Conservation (phyloP, 2,797 vertebrate species). For the Lagorchestes hirsutus region DNA sequence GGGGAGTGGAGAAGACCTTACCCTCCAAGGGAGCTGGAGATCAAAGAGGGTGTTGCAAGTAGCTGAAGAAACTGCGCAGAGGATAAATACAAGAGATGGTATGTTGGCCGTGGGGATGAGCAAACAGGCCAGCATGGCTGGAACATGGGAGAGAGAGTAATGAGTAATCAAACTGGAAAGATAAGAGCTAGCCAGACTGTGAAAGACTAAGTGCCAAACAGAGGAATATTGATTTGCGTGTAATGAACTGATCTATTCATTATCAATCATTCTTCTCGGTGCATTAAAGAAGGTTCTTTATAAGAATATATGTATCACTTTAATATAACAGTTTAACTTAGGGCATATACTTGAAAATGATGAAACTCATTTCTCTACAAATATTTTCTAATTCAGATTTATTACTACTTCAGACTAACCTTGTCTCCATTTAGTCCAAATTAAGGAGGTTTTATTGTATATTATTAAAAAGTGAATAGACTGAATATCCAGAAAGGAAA, state of each 20-base stretch:
- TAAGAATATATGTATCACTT: neutral
- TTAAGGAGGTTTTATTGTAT: neutral
- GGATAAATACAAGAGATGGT: neutral
- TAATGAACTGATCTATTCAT: neutral
- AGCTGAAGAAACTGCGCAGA: neutral
- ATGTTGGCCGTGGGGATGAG: neutral
- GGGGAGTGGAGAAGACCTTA: neutral
- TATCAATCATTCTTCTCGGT: neutral
- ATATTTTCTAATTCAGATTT: neutral
- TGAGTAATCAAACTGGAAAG: neutral
- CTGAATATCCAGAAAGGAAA: neutral
- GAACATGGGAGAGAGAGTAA: neutral
- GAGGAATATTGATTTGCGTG: neutral
- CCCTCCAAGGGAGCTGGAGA: neutral
- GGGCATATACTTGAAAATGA: neutral
- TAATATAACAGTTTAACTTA: neutral
- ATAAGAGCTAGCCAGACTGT: neutral
- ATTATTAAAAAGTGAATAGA: neutral
- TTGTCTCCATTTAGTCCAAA: neutral
- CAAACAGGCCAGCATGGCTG: neutral
- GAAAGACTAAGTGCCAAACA: neutral
- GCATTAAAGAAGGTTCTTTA: neutral
- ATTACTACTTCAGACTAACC: neutral
- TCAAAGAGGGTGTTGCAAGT: neutral
- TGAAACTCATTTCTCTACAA: neutral